Conservation (phyloP, 2,113 vertebrate species). For the Vombatus ursinus region DNA sequence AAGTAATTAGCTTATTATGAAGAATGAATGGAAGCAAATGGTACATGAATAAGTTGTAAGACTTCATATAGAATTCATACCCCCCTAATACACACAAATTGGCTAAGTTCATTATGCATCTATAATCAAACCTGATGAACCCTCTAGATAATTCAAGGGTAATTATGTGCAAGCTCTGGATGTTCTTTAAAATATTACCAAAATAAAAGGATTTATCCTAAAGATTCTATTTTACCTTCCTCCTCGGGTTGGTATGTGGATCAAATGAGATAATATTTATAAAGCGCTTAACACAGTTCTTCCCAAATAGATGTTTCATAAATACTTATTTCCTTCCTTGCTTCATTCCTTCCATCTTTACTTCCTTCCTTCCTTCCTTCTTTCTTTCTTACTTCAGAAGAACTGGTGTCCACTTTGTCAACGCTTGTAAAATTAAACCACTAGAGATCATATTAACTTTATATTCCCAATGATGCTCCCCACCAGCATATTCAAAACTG, state of each 20-base stretch:
- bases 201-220: slow-evolving; percentile 77
- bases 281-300: background rate
- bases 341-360: background rate
- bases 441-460: background rate
- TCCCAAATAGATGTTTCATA: background rate
- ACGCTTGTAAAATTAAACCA: slow-evolving; percentile 53
- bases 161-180: slow-evolving; percentile 86
- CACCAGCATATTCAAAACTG: background rate
- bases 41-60: slow-evolving; percentile 85
- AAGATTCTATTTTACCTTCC: slow-evolving; percentile 42
- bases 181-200: slow-evolving; percentile 81
- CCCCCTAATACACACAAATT: slow-evolving; percentile 83
- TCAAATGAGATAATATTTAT: background rate
- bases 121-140: slow-evolving; percentile 87
- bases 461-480: background rate
- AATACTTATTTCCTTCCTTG: background rate
- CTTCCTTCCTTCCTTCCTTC: background rate
- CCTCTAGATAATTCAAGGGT: slow-evolving; percentile 85
- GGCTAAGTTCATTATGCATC: slow-evolving; percentile 86
- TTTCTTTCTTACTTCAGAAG: background rate
- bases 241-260: background rate
- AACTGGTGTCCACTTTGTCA: slow-evolving; percentile 52
- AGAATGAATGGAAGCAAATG: slow-evolving; percentile 87
- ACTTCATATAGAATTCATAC: slow-evolving; percentile 85
- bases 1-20: slow-evolving; percentile 87